phyloP scores from a whole-genome alignment of 2,113 vertebrate genomes.

The Ivindomyrus marchei region DNA sequence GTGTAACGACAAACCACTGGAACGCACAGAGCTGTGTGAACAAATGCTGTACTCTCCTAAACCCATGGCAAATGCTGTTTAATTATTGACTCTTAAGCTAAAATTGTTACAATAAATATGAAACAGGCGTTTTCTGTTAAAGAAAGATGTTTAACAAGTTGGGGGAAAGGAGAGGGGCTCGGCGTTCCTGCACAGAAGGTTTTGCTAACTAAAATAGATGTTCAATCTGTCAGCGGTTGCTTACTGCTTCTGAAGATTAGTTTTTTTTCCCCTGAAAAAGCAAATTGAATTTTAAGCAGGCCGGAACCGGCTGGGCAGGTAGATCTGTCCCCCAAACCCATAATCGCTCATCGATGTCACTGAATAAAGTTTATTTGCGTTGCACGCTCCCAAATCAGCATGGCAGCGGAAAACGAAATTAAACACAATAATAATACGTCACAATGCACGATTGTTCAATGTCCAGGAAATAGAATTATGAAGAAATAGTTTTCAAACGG shows the following conservation, averaged over 20 bases:
- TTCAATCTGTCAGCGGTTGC: background rate
- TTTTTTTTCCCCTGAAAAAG: background rate
- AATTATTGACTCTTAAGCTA: background rate
- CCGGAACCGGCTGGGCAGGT: background rate
- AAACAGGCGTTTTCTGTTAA: background rate
- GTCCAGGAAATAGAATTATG: background rate
- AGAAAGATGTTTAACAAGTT: background rate
- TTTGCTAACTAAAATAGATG: background rate
- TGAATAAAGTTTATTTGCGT: background rate
- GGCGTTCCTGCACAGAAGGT: background rate
- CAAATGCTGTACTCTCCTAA: background rate
- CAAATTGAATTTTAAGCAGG: background rate
- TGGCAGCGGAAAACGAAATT: background rate
- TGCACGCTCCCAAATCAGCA: background rate
- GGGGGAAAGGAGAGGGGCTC: background rate
- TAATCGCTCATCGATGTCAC: background rate
- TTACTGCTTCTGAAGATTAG: background rate
- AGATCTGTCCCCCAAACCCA: background rate
- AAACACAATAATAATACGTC: background rate
- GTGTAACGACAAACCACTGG: background rate
- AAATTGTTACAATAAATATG: background rate
- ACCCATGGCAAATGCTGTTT: background rate
- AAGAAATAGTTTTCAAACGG: background rate
- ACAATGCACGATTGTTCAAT: background rate
- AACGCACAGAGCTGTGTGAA: background rate